Base-by-base conservation (phyloP, 2,888 invertebrate species). In the Pristionchus entomophagus region DNA sequence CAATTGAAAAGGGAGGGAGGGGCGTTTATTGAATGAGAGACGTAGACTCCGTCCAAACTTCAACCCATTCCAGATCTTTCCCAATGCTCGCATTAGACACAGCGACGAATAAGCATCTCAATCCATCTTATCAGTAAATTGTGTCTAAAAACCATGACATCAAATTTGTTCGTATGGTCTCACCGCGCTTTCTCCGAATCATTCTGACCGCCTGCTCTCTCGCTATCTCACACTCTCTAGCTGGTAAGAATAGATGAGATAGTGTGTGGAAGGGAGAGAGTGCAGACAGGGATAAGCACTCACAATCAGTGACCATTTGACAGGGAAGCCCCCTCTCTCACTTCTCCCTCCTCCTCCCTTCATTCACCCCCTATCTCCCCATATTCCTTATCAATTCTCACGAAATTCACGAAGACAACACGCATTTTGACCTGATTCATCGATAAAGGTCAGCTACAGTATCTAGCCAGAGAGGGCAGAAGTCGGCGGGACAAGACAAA, bases 131-230 rank as follows among this genome's bases (percentile, higher is more conserved):
- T 73, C 73, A 41, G 19, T 26, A 41, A 41, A 69, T 69, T n/a
- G 41, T 56, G 73, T 73, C 73, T 41, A 45, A n/a, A n/a, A 73
- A 38, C 38, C 73, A 73, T 73, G 45, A 73, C 73, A 73, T 73
- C 73, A 73, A 73, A 73, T 73, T 73, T 73, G 73, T 73, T 38
- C 73, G 41, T 73, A 41, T 73, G 73, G 73, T 45, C 73, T 73
- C 73, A 26, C 73, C 45, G 65, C 65, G 65, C 62, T 73, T 73
- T 73, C 73, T 73, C 41, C 73, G 73, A 73, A 73, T 73, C 26
- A 73, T 45, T 45, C 41, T 73, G 73, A 73, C 19, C 56, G n/a
- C 22, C n/a, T 10, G 26, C 41, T 41, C 73, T 73, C 73, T 41
- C 45, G 0, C 38, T 73, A n/a, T 41, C 41, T 3, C 0, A 0